Evolutionary conservation across 2,797 vertebrate species (phyloP).

Genomic region (Prunella strophiata): DNA sequence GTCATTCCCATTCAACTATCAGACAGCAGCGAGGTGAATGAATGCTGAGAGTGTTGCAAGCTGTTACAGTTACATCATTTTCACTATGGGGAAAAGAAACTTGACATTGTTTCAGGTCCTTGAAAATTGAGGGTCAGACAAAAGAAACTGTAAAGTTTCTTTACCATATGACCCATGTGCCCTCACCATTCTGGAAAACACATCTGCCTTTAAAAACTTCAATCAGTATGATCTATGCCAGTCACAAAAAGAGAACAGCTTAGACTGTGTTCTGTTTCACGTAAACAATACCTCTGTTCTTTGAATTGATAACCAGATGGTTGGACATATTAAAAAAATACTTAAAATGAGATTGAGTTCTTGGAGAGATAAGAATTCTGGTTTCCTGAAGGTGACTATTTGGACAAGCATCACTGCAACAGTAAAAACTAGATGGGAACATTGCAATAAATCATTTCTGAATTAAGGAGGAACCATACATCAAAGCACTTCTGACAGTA

Average conservation of each 20-base stretch:
- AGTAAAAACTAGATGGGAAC: background rate
- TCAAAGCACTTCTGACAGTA: background rate
- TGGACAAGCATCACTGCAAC: background rate
- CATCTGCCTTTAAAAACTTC: background rate
- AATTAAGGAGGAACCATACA: background rate
- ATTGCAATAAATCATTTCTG: background rate
- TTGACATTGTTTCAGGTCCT: conserved; percentile 5
- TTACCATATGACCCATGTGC: background rate
- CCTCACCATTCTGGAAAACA: background rate
- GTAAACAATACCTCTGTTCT: background rate
- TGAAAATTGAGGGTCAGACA: background rate
- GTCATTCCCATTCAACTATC: background rate
- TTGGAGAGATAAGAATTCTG: background rate
- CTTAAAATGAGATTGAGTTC: background rate
- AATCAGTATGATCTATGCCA: background rate
- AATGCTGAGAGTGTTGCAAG: background rate
- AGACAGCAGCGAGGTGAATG: background rate
- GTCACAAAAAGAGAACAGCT: background rate
- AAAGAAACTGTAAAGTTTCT: background rate
- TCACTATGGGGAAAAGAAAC: background rate
- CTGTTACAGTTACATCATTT: accelerated
- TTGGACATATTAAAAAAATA: background rate
- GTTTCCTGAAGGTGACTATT: background rate
- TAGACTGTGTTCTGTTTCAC: background rate
- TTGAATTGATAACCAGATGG: background rate